phyloP scores from a whole-genome alignment of 2,113 vertebrate genomes.

The Hypocryptadius cinnamomeus region DNA sequence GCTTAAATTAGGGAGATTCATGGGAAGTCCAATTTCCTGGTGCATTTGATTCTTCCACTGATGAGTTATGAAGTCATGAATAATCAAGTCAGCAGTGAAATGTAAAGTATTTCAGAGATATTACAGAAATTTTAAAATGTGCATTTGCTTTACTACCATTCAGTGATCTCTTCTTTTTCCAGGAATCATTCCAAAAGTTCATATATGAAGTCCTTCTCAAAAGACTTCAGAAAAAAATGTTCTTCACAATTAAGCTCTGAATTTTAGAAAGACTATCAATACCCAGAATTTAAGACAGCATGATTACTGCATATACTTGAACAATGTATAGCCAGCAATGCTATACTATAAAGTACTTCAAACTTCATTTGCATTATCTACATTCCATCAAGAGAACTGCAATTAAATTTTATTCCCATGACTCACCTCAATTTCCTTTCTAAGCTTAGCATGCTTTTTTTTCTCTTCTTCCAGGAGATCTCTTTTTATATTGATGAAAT shows the following conservation, averaged over 20 bases:
- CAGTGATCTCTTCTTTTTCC: neutral
- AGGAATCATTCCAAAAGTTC: neutral
- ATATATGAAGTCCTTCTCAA: neutral
- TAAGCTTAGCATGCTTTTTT: constrained; percentile 65
- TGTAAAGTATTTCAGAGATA: neutral
- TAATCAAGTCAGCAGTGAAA: neutral
- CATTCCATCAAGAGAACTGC: neutral
- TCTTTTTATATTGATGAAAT: constrained; percentile 50
- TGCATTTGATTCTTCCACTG: neutral
- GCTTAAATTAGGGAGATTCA: neutral
- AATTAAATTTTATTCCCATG: neutral
- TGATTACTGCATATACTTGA: neutral
- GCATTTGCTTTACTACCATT: neutral
- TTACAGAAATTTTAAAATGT: neutral
- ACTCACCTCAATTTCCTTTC: constrained; percentile 74
- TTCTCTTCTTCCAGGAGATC: constrained; percentile 60
- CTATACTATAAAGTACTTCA: neutral
- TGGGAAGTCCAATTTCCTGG: neutral
- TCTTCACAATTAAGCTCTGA: neutral
- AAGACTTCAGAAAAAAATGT: neutral
- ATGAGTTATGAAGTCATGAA: neutral
- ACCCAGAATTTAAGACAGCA: neutral
- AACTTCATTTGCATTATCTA: neutral
- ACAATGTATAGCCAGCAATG: neutral
- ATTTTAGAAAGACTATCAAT: neutral